Conservation (phyloP, 2,888 invertebrate genomes). For the Pterostichus madidus region DNA sequence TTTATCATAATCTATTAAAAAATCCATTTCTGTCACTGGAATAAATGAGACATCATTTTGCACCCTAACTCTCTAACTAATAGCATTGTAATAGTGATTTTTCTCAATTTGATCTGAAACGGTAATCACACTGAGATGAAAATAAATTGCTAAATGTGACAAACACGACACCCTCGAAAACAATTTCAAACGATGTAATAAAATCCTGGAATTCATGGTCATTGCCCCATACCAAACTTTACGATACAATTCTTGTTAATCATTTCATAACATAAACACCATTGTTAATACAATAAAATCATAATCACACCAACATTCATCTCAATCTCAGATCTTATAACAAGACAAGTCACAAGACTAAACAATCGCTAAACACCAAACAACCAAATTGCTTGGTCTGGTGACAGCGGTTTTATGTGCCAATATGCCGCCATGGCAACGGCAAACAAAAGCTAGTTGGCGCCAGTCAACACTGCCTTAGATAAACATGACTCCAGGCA, state of each 20-base stretch:
- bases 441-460: constrained; percentile 8
- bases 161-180: no score
- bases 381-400: background rate
- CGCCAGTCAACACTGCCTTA: background rate
- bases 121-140: no score
- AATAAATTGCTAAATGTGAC: no score
- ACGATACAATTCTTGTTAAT: constrained; percentile 12
- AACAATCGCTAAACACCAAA: background rate
- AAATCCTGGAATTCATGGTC: background rate
- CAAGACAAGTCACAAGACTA: constrained; percentile 3
- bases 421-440: constrained; percentile 2
- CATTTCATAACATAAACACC: background rate
- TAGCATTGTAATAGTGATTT: no score
- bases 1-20: no score
- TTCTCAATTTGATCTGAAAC: no score
- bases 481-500: constrained; percentile 1
- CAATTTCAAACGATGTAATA: background rate
- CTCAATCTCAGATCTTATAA: background rate
- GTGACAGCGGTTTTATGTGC: background rate
- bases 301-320: background rate
- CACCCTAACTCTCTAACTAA: no score
- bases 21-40: no score
- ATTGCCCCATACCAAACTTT: background rate
- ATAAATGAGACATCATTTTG: no score
- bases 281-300: background rate